Evolutionary conservation across 53 echinoderm and acorn worm genomes (phyloP), one percentile per base, ranked within the genome.

Genomic region (Temnopleurus reevesii): DNA sequence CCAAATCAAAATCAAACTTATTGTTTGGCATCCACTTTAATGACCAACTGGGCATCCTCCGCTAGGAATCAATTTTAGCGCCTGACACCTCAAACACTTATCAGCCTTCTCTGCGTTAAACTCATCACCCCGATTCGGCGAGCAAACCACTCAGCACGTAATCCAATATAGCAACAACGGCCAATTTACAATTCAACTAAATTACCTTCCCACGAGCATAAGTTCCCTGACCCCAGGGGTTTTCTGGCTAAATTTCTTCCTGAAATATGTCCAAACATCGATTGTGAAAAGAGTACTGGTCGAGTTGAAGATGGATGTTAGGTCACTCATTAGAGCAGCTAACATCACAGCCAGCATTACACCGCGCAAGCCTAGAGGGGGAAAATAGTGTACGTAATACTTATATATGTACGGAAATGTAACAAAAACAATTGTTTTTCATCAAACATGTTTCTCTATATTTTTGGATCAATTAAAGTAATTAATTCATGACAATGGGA

Each of bases 241-340:
- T 35, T 83, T 92, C 59, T 92, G 83, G 85, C 89, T 90, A 55
- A 53, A 83, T 26, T 55, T 89, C 36, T 17, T 36, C 1, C 97
- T 90, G 43, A 95, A 93, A 53, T 90, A 89, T n/a, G 77, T 93
- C 91, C 92, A 95, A 76, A 97, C 90, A 82, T 97, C 97, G 44
- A 97, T 94, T 55, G 97, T 97, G 57, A 97, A 97, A 33, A 97
- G 91, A 0, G 97, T 97, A 64, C 95, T 95, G 61, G 94, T 89
- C 45, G 95, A 95, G 91, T 97, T 97, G 86, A 97, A 97, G 45
- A 95, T 97, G 24, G 97, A 97, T 17, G 95, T 93, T 30, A 97
- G 86, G 77, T 94, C 94, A 76, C 97, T 97, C 95, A 95, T 97
- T 21, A 97, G 84, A 19, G 97, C 97, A 4, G 95, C 94, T 15